Evolutionary conservation across 2,888 invertebrate species (phyloP).

Genomic region (Calephelis perditalis): DNA sequence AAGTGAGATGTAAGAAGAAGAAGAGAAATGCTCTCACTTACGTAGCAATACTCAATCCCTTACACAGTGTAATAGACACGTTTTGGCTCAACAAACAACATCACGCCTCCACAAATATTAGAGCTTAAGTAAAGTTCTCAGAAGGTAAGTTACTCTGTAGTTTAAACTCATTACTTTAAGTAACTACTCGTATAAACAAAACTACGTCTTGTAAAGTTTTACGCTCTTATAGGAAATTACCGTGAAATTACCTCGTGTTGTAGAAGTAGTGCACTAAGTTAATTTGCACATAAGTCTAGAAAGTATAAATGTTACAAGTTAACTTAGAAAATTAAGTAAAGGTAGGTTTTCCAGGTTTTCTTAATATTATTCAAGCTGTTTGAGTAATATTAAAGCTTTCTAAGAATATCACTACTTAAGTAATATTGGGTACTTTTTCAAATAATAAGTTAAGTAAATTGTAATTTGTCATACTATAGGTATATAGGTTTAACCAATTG

Average conservation of each 20-base stretch:
- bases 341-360: no score
- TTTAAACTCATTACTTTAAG: constrained; percentile 8
- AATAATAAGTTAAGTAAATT: no score
- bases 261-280: not conserved
- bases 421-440: no score
- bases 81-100: not conserved
- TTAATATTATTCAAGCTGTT: no score
- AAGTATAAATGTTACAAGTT: no score
- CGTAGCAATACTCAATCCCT: not conserved
- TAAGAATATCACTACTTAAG: no score
- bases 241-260: not conserved
- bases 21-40: not conserved
- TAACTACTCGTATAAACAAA: constrained; percentile 3
- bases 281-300: no score
- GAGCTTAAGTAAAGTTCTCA: not conserved
- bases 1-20: no score
- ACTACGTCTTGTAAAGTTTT: not conserved
- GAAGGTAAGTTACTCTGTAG: constrained; percentile 4
- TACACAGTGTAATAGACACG: constrained; percentile 7
- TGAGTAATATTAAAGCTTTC: no score
- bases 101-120: constrained; percentile 2
- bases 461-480: no score
- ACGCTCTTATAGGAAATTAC: not conserved
- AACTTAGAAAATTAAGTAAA: no score
- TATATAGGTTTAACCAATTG: no score